Evolutionary conservation across 2,113 vertebrate species (phyloP), one percentile per base, ranked within the genome.

Genomic region (Hippocampus abdominalis): DNA sequence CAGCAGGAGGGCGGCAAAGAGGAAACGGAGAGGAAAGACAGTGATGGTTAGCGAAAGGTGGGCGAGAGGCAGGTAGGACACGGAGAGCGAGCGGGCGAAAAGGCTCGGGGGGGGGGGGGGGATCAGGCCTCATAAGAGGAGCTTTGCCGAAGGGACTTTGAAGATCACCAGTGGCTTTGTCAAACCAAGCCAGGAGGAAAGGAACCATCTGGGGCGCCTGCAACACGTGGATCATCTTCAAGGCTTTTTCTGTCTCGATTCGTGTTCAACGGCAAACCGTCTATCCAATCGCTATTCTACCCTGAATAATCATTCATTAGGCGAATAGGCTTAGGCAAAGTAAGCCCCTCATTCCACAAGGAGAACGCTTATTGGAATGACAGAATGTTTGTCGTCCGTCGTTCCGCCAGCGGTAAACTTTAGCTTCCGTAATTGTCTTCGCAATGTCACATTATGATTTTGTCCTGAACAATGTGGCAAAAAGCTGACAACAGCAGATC

Each of bases 121-220:
- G 85, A 84, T 87, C 86, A 84, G 72, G 80, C 80, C 87, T 86
- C 81, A 66, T 0, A 78, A 87, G 86, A 79, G 70, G 72, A 83
- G 87, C 84, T 85, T 84, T 86, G 81, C 82, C 88, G 85, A 89
- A 88, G 80, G 82, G 75, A 79, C 84, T 88, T 85, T 86, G 87
- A 89, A 89, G 84, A 89, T 87, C 85, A 87, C 60, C 67, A 81
- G 81, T 76, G 74, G 86, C 87, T 90, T 88, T 84, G 82, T 86
- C 75, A 71, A 81, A 81, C 75, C 73, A 57, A 84, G 70, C 68
- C 72, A 75, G 63, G 59, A 48, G 44, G 69, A 56, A 65, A 66
- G 39, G 66, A 81, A 68, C 73, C 74, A 78, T 57, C 27, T 66
- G 46, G 25, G 69, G 51, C 61, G 54, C 51, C 53, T 39, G 51